Evolutionary conservation across 2,113 vertebrate species (phyloP), one percentile per base, ranked within the genome.

Genomic region (Corynorhinus townsendii): DNA sequence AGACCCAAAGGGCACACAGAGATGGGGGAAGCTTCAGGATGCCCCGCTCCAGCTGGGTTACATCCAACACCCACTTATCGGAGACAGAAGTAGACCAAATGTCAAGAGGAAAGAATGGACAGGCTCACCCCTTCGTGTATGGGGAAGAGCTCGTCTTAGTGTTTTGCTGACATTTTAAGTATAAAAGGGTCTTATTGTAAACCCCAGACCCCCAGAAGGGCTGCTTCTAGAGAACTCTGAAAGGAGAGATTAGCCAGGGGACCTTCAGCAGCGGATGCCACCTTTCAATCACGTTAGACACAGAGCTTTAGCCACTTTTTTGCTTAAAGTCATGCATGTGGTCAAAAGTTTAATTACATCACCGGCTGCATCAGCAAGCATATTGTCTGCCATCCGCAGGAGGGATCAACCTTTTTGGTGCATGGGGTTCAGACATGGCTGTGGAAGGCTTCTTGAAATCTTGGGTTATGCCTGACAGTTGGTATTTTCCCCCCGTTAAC

Each of bases 311-410:
- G 88, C 90, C n/a, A 94, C 77, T 94, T 97, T 97, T 96, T 92
- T 54, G 85, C 97, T 96, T 91, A 98, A 98, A 98, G 95, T 93
- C 17, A 24, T 85, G 90, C 68, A 96, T 85, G 64, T 96, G 97
- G 97, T 97, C 97, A 98, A 87, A 98, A 97, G 97, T 97, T 96
- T 97, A 98, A 98, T 97, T 96, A 95, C 96, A 95, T 97, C 85
- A 97, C 90, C 0, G 2, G 92, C 1, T 2, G 96, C 97, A 97
- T 97, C 96, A 95, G 97, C 87, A 94, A 96, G 89, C 94, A 72
- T 96, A 97, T 97, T 97, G 94, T 97, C 97, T 95, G 73, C 81
- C 52, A 82, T 91, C 90, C 96, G 66, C 97, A 92, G 97, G 97
- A 96, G 96, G 97, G 96, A 95, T 40, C 95, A 97, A 72, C 81